Conservation (phyloP, 2,797 vertebrate species). For the Novumbra hubbsi region DNA sequence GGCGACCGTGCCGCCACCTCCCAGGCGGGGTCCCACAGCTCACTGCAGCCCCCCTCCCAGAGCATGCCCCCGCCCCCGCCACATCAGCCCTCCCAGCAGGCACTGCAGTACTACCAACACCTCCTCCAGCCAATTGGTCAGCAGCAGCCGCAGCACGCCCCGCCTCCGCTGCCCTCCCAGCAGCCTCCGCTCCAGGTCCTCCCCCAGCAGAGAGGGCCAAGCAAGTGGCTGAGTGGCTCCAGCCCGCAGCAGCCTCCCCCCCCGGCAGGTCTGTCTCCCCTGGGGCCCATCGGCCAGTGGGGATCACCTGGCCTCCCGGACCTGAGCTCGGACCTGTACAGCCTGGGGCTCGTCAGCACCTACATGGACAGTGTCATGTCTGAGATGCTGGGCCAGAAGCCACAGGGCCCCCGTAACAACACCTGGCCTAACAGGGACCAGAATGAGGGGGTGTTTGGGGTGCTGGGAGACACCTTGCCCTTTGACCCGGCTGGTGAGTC, state of each 20-base stretch:
- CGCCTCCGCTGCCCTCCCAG: slow-evolving; percentile 76
- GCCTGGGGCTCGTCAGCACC: slow-evolving; percentile 94
- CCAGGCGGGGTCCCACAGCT: slow-evolving; percentile 76
- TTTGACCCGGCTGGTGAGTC: slow-evolving; percentile 95
- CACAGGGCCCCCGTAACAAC: slow-evolving; percentile 95
- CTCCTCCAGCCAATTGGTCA: slow-evolving; percentile 90
- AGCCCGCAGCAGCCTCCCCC: slow-evolving; percentile 63
- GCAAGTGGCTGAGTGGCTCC: slow-evolving; percentile 86
- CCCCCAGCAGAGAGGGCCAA: slow-evolving; percentile 80
- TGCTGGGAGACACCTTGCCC: slow-evolving; percentile 89
- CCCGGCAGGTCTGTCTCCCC: slow-evolving; percentile 83
- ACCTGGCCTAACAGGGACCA: slow-evolving; percentile 99
- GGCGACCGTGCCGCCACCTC: slow-evolving; percentile 62
- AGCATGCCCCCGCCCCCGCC: slow-evolving; percentile 66
- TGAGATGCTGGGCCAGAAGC: slow-evolving; percentile 96
- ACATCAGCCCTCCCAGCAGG: slow-evolving; percentile 71
- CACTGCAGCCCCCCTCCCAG: slow-evolving; percentile 77
- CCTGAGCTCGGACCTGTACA: slow-evolving; percentile 95
- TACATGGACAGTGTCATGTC: slow-evolving; percentile 98
- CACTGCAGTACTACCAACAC: slow-evolving; percentile 92
- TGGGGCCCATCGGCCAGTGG: slow-evolving; percentile 89
- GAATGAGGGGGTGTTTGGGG: slow-evolving; percentile 81
- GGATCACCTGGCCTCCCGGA: slow-evolving; percentile 84
- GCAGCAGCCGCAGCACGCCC: slow-evolving; percentile 72
- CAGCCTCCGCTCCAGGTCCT: slow-evolving; percentile 73